Evolutionary conservation across 2,888 invertebrate species (phyloP), one percentile per base, ranked within the genome.

Genomic region (Cryptus armator): DNA sequence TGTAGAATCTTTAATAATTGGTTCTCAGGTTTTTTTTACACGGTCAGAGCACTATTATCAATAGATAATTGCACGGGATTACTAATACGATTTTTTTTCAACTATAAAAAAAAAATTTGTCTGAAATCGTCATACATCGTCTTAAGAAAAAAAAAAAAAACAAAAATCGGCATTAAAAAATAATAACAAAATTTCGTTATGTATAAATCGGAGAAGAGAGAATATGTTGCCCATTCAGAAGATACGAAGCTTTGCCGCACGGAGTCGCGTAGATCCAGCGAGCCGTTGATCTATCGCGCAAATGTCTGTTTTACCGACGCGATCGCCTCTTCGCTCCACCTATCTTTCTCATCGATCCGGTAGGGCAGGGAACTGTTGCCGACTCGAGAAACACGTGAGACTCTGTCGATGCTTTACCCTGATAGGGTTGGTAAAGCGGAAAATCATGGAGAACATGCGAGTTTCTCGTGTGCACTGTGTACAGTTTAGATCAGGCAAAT

Each of bases 301-400:
- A 74, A 3, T n/a, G 48, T 32, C 84, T 85, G 74, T 81, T 79
- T 85, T 85, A 81, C 78, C 84, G 78, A 75, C 81, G 70, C 32
- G 64, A 74, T 46, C 14, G 67, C 19, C 1, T 1, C 24, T 24
- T 43, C 44, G 59, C 48, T 59, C 19, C 7, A 9, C 9, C n/a
- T 51, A 2, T 53, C 53, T 74, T 19, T 66, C 70, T 75, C 78
- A 62, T 74, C 70, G 78, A 74, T 78, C 64, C 68, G 64, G 84
- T 76, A 75, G 70, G 14, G 78, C 74, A 46, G 76, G 32, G 51
- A 72, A 67, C 51, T 72, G 67, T 16, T 67, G 51, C 56, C 48
- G 46, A 6, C 66, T 44, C 62, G 72, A 68, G 59, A 68, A 62
- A 12, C 32, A 5, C 24, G 29, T n/a, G 53, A 4, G 67, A 51